phyloP scores from a whole-genome alignment of 2,113 vertebrate species.

The Acrocephalus arundinaceus region DNA sequence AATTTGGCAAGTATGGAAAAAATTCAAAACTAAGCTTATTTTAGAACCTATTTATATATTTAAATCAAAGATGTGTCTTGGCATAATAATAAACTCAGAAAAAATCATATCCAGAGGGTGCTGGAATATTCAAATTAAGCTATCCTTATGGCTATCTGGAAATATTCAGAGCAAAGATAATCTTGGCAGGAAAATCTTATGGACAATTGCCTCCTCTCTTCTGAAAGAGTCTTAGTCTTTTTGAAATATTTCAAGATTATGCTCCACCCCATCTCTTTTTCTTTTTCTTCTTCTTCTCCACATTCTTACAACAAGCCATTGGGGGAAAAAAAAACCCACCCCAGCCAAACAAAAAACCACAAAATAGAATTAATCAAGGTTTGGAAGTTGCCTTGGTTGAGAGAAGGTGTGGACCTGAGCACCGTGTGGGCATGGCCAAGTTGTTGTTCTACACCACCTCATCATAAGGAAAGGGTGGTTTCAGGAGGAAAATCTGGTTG shows the following conservation, averaged over 20 bases:
- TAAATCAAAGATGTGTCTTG: background rate
- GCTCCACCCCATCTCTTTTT: accelerated
- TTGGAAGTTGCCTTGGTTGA: background rate
- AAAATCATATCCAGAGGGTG: background rate
- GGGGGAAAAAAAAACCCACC: too few species aligned
- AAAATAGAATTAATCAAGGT: background rate
- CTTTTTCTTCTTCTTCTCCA: background rate
- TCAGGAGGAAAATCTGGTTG: background rate
- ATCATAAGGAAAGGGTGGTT: background rate
- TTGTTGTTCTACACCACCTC: background rate
- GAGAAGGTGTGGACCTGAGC: background rate
- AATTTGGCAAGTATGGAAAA: background rate
- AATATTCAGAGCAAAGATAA: background rate
- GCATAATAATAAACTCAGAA: background rate
- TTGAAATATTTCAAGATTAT: background rate
- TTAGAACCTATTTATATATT: background rate
- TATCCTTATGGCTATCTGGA: background rate
- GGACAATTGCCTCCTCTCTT: background rate
- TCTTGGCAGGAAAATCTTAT: background rate
- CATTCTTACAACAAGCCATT: background rate
- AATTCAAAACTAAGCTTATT: background rate
- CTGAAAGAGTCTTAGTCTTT: background rate
- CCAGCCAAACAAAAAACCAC: background rate
- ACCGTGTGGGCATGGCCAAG: too few species aligned
- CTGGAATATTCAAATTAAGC: background rate